phyloP scores from a whole-genome alignment of 2,113 vertebrate species.

The Malurus alboscapulatus region DNA sequence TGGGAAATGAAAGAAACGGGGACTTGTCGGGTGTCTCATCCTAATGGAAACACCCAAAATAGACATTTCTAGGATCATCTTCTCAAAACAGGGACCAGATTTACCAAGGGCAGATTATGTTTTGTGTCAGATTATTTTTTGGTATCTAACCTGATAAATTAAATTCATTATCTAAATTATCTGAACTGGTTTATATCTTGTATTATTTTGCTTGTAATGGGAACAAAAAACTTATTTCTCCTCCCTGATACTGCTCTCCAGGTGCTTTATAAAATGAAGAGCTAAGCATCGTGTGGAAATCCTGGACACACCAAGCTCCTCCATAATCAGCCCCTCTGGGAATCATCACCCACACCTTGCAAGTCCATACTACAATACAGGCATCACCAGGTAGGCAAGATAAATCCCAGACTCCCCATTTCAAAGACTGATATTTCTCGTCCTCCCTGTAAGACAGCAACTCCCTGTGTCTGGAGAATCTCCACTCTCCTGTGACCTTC shows the following conservation, averaged over 20 bases:
- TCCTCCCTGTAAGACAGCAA: background rate
- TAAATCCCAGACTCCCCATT: background rate
- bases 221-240: background rate
- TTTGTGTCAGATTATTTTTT: background rate
- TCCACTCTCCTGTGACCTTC: background rate
- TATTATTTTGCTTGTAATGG: background rate
- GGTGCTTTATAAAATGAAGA: background rate
- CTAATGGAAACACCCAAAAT: background rate
- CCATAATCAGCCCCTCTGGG: background rate
- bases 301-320: background rate
- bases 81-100: background rate
- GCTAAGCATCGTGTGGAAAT: background rate
- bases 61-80: background rate
- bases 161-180: background rate
- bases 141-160: background rate
- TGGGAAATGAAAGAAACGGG: background rate
- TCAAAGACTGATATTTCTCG: background rate
- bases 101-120: background rate
- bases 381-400: background rate
- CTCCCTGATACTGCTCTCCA: background rate
- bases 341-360: background rate
- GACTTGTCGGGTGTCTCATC: background rate
- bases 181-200: background rate
- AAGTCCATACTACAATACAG: background rate
- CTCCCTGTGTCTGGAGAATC: background rate